Evolutionary conservation across 1,140 invertebrate species (phyloP).

Genomic region (Sitodiplosis mosellana): DNA sequence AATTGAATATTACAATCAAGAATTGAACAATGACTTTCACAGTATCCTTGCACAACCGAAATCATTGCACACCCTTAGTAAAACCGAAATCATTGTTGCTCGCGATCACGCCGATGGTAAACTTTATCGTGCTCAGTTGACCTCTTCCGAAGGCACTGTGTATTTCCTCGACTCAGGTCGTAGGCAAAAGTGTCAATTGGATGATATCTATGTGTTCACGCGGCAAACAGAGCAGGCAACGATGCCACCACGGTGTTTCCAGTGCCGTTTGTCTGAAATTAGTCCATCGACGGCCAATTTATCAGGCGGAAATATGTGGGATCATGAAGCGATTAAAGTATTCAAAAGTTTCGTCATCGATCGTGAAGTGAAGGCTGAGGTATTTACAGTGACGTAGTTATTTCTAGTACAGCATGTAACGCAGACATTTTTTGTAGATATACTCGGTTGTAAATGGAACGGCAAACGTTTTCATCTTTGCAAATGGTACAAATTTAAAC

Average conservation of each 20-base stretch:
- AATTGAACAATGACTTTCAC: too few species aligned
- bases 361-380: neutral
- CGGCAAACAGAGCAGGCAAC: neutral
- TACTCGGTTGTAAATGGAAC: conserved; percentile 61
- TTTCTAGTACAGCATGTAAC: neutral
- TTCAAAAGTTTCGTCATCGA: conserved; percentile 26
- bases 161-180: conserved; percentile 68
- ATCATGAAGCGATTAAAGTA: conserved; percentile 27
- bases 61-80: too few species aligned
- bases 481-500: conserved; percentile 33
- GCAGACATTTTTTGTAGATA: conserved; percentile 31
- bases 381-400: neutral
- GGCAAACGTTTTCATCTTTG: conserved; percentile 37
- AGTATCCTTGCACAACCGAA: too few species aligned
- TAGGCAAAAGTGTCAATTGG: conserved; percentile 18
- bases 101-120: too few species aligned
- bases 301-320: conserved; percentile 35
- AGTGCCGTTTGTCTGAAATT: conserved; percentile 47
- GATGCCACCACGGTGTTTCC: conserved; percentile 41
- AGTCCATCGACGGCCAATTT: conserved; percentile 39
- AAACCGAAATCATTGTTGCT: too few species aligned
- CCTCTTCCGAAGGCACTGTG: too few species aligned
- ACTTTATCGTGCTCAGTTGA: too few species aligned
- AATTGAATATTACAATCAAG: too few species aligned
- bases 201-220: conserved; percentile 11